Conservation (phyloP, 2,888 invertebrate species). For the Spodoptera littoralis region DNA sequence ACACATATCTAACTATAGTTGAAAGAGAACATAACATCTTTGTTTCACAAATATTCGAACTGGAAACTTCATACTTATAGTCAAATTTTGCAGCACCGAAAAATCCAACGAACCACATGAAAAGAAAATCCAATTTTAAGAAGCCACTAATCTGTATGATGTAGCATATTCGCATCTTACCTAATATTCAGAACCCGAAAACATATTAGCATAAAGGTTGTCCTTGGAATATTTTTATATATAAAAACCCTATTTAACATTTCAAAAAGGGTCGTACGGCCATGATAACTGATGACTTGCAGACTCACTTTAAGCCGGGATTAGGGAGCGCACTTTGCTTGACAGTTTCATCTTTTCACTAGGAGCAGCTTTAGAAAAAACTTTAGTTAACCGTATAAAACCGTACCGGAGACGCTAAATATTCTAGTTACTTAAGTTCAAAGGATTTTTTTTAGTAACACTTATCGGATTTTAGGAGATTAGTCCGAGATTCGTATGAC, state of each 20-base stretch:
- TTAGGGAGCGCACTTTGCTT: constrained; percentile 54
- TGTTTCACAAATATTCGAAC: no score
- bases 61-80: no score
- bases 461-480: constrained; percentile 17
- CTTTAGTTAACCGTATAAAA: constrained; percentile 47
- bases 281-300: constrained; percentile 55
- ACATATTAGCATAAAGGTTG: constrained; percentile 48
- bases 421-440: constrained; percentile 15
- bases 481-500: background rate
- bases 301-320: constrained; percentile 54
- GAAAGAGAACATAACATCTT: no score
- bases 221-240: constrained; percentile 40
- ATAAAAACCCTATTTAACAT: constrained; percentile 48
- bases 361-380: constrained; percentile 57
- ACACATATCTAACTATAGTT: no score
- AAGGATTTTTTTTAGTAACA: constrained; percentile 14
- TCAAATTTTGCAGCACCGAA: no score
- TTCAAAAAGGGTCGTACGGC: constrained; percentile 37
- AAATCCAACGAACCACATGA: no score
- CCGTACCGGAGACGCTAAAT: constrained; percentile 7
- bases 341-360: constrained; percentile 60
- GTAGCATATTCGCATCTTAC: constrained; percentile 24
- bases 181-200: constrained; percentile 35
- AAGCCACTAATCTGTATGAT: constrained; percentile 24
- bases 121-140: constrained; percentile 9